Evolutionary conservation across 2,113 vertebrate genomes (phyloP), one percentile per base, ranked within the genome.

Genomic region (Damaliscus lunatus): DNA sequence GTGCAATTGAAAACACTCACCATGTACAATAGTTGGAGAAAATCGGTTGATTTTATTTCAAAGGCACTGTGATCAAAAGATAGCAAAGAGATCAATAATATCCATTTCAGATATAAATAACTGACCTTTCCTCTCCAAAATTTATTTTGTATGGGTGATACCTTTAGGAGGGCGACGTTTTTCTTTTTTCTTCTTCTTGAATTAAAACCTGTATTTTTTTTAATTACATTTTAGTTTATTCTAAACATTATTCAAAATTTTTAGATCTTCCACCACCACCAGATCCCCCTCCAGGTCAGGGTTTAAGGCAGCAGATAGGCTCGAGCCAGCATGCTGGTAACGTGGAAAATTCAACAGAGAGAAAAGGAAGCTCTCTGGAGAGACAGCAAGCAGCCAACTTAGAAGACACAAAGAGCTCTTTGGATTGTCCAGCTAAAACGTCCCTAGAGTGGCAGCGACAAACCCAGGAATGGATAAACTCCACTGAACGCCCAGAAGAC

Each of bases 211-310:
- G 95, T 98, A 94, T 97, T 97, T 97, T 71, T 40, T 67, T 98
- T 97, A 23, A 55, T 96, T 90, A n/a, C 97, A 98, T 94, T 53
- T 74, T 97, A 99, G 99, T 98, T 95, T 93, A 98, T 98, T 97
- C 98, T 99, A 98, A 99, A 99, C 94, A 88, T 98, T 98, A 98
- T 99, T 99, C 98, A 98, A 98, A 0, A 99, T 99, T 99, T 98
- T 98, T 99, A 99, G 99, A 99, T 99, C 99, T 99, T 99, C 99
- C 99, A 99, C 99, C 99, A 98, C 99, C 99, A 98, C 99, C 99
- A 46, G 99, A 99, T 94, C 99, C 99, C n/a, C 99, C 99, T 86
- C 99, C 99, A 87, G 99, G 99, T 99, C 99, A 99, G 99, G 99
- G 99, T 98, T 99, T 99, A 98, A 99, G 99, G 85, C 98, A 99